These are phyloP conservation scores for Ctenopoma kingsleyae DNA, from an alignment of 2,797 vertebrate genomes.

Conservation along the genomic window DNA sequence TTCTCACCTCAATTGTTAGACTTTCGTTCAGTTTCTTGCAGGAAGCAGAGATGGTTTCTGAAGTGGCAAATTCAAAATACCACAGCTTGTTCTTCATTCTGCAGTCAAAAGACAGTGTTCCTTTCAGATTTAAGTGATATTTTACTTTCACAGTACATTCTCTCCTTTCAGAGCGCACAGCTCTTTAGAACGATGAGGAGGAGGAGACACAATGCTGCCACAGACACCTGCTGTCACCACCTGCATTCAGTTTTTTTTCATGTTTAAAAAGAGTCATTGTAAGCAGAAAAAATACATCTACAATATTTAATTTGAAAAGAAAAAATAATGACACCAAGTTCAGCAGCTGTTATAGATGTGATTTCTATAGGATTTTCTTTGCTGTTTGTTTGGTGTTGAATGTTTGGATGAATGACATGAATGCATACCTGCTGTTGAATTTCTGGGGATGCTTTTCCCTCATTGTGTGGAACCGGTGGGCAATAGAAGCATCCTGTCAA, in stretches of 20 bases:
- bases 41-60: conserved; percentile 94
- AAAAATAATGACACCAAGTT: background rate
- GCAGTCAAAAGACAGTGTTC: conserved; percentile 32
- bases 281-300: conserved; percentile 1
- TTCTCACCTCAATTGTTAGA: conserved; percentile 90
- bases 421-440: conserved; percentile 93
- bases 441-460: conserved; percentile 96
- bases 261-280: conserved; percentile 2
- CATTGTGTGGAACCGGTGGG: conserved; percentile 95
- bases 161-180: conserved; percentile 6
- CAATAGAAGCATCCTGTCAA: conserved; percentile 94
- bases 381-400: background rate
- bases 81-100: conserved; percentile 98
- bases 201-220: conserved; percentile 5
- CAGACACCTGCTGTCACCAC: conserved; percentile 55
- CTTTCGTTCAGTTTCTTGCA: conserved; percentile 93
- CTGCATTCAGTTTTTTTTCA: conserved; percentile 23
- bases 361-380: background rate
- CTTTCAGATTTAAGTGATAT: conserved; percentile 30
- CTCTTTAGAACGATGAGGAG: conserved; percentile 11
- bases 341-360: conserved; percentile 5
- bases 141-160: conserved; percentile 37
- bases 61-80: conserved; percentile 98
- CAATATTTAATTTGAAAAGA: background rate
- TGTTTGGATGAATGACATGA: background rate